Percentiles rank a stretch among this genome's conserved stretches.
Evolutionary conservation across 2,797 vertebrate species (phyloP).

Genomic region (Rhinoraja longicauda): DNA sequence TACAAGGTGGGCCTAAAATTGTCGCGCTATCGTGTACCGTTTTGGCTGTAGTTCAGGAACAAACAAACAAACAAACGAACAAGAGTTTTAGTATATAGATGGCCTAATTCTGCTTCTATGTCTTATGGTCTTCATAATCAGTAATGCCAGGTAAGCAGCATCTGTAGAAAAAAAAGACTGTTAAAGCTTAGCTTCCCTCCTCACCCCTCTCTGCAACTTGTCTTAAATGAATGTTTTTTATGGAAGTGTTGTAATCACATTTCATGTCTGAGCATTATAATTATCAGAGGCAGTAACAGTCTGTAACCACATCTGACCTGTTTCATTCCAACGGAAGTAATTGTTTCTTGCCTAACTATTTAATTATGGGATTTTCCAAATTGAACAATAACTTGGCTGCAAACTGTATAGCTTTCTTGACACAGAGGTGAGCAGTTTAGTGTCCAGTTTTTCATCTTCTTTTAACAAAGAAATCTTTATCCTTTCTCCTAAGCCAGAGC

Average conservation of each 20-base stretch:
- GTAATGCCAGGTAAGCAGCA: too few species aligned
- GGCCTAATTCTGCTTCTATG: too few species aligned
- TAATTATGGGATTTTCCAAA: background rate
- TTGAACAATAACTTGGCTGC: background rate
- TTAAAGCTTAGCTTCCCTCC: too few species aligned
- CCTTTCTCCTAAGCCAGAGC: background rate
- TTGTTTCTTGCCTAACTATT: background rate
- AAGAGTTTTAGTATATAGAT: too few species aligned
- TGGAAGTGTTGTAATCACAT: background rate
- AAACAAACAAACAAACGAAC: too few species aligned
- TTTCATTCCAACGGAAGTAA: background rate
- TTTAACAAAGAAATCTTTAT: background rate
- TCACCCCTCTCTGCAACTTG: too few species aligned
- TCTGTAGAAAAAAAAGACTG: too few species aligned
- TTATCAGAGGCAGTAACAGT: background rate
- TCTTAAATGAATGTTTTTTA: background rate
- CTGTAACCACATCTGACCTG: background rate
- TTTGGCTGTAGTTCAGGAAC: too few species aligned
- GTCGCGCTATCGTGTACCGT: too few species aligned
- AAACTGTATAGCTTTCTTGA: background rate
- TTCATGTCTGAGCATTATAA: background rate
- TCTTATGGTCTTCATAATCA: too few species aligned
- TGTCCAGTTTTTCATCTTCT: background rate
- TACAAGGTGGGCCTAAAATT: too few species aligned
- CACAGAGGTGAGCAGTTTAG: background rate